These are phyloP conservation scores for Kryptolebias ocellatus DNA, from an alignment of 2,797 vertebrate genomes.

Conservation along the genomic window DNA sequence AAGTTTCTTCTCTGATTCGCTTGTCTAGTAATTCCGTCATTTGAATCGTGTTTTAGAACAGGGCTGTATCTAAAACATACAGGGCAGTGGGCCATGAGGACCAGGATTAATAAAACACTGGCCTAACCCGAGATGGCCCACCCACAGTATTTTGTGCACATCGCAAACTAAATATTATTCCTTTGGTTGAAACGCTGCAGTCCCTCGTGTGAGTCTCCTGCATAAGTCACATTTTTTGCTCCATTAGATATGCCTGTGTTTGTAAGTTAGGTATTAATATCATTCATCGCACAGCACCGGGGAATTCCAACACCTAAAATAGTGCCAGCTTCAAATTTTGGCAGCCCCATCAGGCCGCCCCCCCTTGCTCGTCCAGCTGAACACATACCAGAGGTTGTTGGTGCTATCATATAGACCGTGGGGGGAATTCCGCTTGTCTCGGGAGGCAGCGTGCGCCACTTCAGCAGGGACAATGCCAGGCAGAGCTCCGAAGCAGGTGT, in stretches of 20 bases:
- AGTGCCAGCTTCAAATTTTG: constrained; percentile 83
- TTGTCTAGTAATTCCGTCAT: background rate
- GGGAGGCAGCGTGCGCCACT: constrained; percentile 79
- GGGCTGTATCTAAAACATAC: background rate
- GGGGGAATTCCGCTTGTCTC: constrained; percentile 90
- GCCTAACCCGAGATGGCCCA: background rate
- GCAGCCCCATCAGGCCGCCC: constrained; percentile 62
- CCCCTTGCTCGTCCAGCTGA: constrained; percentile 84
- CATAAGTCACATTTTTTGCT: constrained; percentile 63
- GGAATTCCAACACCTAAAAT: constrained; percentile 89
- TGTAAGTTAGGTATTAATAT: constrained; percentile 81
- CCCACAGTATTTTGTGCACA: background rate
- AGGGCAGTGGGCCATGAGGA: background rate
- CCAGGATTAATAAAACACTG: background rate
- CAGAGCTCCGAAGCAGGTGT: constrained; percentile 76
- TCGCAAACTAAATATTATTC: background rate
- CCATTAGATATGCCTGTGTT: constrained; percentile 80
- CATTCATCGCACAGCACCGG: constrained; percentile 77
- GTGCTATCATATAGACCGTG: constrained; percentile 82
- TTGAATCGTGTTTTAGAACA: background rate
- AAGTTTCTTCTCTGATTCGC: background rate
- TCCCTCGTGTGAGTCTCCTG: constrained; percentile 36
- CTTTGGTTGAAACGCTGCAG: constrained; percentile 12
- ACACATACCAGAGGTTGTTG: constrained; percentile 85
- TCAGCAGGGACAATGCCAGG: constrained; percentile 80